These are phyloP conservation scores for Drosophila sp. DNA, from an alignment of 1,140 invertebrate species.

Conservation along the genomic window DNA sequence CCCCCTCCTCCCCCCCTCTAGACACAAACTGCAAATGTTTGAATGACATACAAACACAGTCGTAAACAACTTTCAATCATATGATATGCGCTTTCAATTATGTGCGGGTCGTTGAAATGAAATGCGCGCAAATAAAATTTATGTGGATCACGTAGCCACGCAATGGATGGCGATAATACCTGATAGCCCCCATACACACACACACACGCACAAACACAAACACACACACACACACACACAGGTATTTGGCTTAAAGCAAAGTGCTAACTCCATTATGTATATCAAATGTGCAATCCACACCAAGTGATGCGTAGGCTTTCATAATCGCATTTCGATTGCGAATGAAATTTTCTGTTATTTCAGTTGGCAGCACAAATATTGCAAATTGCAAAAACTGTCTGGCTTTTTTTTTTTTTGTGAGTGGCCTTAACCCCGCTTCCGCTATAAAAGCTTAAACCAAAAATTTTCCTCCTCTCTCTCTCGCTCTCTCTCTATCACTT, in stretches of 20 bases:
- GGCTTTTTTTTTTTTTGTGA: slow-evolving; percentile 22
- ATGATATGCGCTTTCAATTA: slow-evolving; percentile 78
- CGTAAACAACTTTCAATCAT: slow-evolving; percentile 60
- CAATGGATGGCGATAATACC: slow-evolving; percentile 28
- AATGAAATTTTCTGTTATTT: slow-evolving; percentile 13
- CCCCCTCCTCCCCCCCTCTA: no score
- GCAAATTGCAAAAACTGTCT: slow-evolving; percentile 37
- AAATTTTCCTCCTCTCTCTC: background rate
- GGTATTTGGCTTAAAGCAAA: slow-evolving; percentile 22
- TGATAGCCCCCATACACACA: background rate
- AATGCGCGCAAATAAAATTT: slow-evolving; percentile 58
- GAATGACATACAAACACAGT: slow-evolving; percentile 39
- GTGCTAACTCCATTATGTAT: background rate
- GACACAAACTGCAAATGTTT: slow-evolving; percentile 2
- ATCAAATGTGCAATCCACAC: background rate
- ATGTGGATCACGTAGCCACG: slow-evolving; percentile 71
- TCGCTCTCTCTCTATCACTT: background rate
- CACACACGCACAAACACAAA: no score
- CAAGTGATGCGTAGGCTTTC: slow-evolving; percentile 43
- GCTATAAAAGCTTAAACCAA: slow-evolving; percentile 18
- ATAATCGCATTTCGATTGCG: slow-evolving; percentile 46
- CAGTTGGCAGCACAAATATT: slow-evolving; percentile 45
- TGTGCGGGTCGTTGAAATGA: slow-evolving; percentile 49
- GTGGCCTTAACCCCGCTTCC: slow-evolving; percentile 67
- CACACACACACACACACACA: no score